These are phyloP conservation scores for Aphelenchoides fujianensis DNA, from an alignment of 1,140 invertebrate genomes.

Conservation along the genomic window DNA sequence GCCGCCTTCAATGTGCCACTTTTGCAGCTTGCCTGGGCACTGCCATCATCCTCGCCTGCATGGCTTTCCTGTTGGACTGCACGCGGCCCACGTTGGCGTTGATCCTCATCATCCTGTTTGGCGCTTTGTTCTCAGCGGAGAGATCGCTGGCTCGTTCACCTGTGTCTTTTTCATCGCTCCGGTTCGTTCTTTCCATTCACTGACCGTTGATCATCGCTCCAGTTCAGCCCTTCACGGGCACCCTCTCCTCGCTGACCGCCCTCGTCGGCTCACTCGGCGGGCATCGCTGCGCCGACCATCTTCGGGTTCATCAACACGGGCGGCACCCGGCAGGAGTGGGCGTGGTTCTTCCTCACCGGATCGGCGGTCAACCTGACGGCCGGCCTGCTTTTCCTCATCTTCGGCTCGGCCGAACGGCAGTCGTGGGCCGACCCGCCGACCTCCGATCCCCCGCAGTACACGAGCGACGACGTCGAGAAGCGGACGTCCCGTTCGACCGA, in stretches of 20 bases:
- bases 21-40: conserved; percentile 24
- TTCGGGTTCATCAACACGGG: neutral
- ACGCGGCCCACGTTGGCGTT: conserved; percentile 11
- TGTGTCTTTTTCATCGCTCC: conserved; percentile 19
- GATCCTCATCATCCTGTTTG: conserved; percentile 18
- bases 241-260: neutral
- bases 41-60: conserved; percentile 4
- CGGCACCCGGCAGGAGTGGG: conserved; percentile 1
- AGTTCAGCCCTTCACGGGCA: neutral
- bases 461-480: no score
- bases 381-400: conserved; percentile 7
- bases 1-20: conserved; percentile 6
- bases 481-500: no score
- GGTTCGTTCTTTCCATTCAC: neutral
- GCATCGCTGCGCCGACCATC: neutral
- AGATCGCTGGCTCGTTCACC: conserved; percentile 11
- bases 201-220: neutral
- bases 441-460: no score
- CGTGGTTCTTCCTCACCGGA: neutral
- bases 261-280: neutral
- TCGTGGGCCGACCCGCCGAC: conserved; percentile 9
- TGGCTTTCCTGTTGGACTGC: conserved; percentile 30
- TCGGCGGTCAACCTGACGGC: conserved; percentile 5
- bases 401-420: conserved; percentile 9
- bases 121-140: conserved; percentile 15